Conservation (phyloP, 2,113 vertebrate species). For the Platysternon megacephalum region DNA sequence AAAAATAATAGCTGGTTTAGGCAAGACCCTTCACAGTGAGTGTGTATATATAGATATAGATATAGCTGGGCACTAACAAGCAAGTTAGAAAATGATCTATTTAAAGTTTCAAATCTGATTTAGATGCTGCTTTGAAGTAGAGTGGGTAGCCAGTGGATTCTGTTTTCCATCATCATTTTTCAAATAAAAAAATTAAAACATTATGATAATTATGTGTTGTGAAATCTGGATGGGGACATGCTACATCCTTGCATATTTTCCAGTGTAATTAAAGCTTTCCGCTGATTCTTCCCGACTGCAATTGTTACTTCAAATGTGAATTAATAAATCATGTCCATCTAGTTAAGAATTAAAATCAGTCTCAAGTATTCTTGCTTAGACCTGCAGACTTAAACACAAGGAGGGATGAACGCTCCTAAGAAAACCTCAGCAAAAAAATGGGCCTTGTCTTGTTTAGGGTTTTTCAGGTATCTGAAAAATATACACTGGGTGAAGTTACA, state of each 20-base stretch:
- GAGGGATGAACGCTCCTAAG: constrained; percentile 46
- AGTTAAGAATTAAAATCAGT: constrained; percentile 94
- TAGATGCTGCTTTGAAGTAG: constrained; percentile 63
- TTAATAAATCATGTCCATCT: constrained; percentile 94
- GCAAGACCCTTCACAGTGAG: constrained; percentile 48
- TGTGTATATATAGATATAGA: not conserved
- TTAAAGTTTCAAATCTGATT: constrained; percentile 69
- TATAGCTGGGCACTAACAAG: constrained; percentile 58
- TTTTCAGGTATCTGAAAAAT: constrained; percentile 57
- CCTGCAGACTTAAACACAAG: constrained; percentile 70
- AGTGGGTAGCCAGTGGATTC: constrained; percentile 51
- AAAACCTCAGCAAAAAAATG: constrained; percentile 23
- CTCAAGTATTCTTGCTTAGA: constrained; percentile 79
- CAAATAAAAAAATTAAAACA: constrained; percentile 79
- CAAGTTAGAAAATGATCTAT: constrained; percentile 66
- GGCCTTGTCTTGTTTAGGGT: constrained; percentile 5
- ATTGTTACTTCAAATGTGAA: constrained; percentile 95
- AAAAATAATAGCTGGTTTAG: constrained; percentile 57
- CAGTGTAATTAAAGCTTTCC: constrained; percentile 90
- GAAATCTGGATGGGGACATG: constrained; percentile 76
- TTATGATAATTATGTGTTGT: constrained; percentile 79
- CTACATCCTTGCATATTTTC: constrained; percentile 86
- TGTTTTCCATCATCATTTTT: constrained; percentile 74
- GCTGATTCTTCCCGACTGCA: constrained; percentile 88
- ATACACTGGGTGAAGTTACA: constrained; percentile 69